Percentiles rank a stretch among this genome's conserved stretches.
Evolutionary conservation across 2,888 invertebrate species (phyloP).

Genomic region (Carcina quercana): DNA sequence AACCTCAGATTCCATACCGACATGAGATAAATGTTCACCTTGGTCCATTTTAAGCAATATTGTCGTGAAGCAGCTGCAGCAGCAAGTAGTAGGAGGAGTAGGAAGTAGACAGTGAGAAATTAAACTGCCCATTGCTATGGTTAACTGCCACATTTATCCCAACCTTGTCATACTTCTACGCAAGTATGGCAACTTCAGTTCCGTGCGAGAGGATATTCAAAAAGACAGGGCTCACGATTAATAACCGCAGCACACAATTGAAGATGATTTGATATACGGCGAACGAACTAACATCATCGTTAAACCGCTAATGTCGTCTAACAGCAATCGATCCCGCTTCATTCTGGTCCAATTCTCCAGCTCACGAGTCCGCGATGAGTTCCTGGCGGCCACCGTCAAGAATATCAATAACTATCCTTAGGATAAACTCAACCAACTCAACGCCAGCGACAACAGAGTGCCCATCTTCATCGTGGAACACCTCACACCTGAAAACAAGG

Average conservation of each 20-base stretch:
- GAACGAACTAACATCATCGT: too few relatives aligned
- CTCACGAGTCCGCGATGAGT: too few relatives aligned
- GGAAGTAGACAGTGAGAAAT: background rate
- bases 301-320: too few relatives aligned
- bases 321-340: too few relatives aligned
- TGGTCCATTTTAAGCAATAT: constrained; percentile 15
- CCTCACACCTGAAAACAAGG: too few relatives aligned
- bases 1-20: background rate
- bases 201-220: constrained; percentile 15
- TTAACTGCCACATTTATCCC: background rate
- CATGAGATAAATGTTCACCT: constrained; percentile 16
- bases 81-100: constrained; percentile 5
- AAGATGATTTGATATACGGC: too few relatives aligned
- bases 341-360: too few relatives aligned
- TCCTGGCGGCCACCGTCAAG: too few relatives aligned
- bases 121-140: constrained; percentile 2
- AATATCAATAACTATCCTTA: too few relatives aligned
- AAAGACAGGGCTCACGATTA: constrained; percentile 3
- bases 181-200: constrained; percentile 13
- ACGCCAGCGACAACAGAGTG: too few relatives aligned
- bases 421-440: too few relatives aligned
- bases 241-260: background rate
- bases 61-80: constrained; percentile 7
- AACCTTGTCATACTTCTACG: constrained; percentile 3
- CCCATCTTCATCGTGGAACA: too few relatives aligned